Evolutionary conservation across 2,888 invertebrate genomes (phyloP), one percentile per base, ranked within the genome.

Genomic region (Nephrocerus scutellatus): DNA sequence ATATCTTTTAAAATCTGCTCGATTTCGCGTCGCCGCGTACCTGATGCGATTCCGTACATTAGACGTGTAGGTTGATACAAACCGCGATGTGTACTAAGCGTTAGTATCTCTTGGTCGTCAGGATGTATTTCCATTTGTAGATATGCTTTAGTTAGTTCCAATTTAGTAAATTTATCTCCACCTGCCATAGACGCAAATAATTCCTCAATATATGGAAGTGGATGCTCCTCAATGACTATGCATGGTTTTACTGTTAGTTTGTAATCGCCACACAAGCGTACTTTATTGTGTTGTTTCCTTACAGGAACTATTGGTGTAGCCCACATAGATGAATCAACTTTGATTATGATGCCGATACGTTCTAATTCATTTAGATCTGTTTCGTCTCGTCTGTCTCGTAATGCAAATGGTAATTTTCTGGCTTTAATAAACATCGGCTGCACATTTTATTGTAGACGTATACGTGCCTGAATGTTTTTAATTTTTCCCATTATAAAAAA

Each of bases 41-140:
- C 57, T 5, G 58, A 57, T 8, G 58, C 50, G 5, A 61, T 36
- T 4, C 60, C 61, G 38, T 55, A 60, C 48, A 53, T 45, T 30
- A 61, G 40, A 6, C 60, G 34, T 6, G 50, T 60, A 31, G 50
- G 52, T 33, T 47, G 38, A 39, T 50, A 61, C 5, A 61, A 41
- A 4, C 60, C 62, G 36, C 55, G 57, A 36, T 54, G 59, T 6
- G 62, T 61, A 36, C 43, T 59, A 23, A 65, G 45, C 4, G 58
- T 60, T 21, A 59, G 33, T 6, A 51, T 49, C 16, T 59, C 41
- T 35, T 47, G 40, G 44, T 52, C 48, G 22, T 52, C 51, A 5
- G 49, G 50, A 22, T 52, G 47, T 15, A 63, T 46, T 48, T 55
- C 53, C 22, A 60, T 29, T 41, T 63, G 59, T 41, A 62, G 45